phyloP scores from a whole-genome alignment of 2,797 vertebrate genomes.

The Pseudotriccus pelzelni region DNA sequence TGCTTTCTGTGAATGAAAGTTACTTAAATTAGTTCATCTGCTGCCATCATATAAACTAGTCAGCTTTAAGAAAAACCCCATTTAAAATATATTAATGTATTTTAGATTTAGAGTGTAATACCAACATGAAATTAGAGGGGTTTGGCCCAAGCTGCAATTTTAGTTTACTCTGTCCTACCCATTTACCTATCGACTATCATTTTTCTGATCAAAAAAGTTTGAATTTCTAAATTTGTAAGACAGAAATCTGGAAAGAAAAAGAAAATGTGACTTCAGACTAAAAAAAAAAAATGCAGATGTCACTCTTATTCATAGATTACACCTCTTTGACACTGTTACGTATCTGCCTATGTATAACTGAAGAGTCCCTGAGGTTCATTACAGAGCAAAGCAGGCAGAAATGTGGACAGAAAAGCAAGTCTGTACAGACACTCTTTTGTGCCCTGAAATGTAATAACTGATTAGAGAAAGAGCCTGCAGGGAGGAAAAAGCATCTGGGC shows the following conservation, averaged over 20 bases:
- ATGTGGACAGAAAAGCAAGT: background rate
- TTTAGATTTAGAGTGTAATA: background rate
- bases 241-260: background rate
- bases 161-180: background rate
- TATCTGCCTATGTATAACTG: background rate
- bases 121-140: background rate
- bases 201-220: background rate
- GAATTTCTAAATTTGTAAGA: background rate
- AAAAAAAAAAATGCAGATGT: background rate
- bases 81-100: background rate
- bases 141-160: background rate
- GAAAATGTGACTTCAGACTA: background rate
- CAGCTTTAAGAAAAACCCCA: background rate
- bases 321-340: background rate
- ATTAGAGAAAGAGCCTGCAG: background rate
- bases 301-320: background rate
- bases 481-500: background rate
- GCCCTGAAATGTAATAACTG: background rate
- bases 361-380: background rate
- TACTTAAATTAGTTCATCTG: background rate
- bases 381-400: background rate
- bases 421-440: background rate
- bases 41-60: background rate
- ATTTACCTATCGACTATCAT: background rate
- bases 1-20: background rate